These are phyloP conservation scores for Melieria omissa DNA, from an alignment of 2,888 invertebrate genomes.

Conservation along the genomic window DNA sequence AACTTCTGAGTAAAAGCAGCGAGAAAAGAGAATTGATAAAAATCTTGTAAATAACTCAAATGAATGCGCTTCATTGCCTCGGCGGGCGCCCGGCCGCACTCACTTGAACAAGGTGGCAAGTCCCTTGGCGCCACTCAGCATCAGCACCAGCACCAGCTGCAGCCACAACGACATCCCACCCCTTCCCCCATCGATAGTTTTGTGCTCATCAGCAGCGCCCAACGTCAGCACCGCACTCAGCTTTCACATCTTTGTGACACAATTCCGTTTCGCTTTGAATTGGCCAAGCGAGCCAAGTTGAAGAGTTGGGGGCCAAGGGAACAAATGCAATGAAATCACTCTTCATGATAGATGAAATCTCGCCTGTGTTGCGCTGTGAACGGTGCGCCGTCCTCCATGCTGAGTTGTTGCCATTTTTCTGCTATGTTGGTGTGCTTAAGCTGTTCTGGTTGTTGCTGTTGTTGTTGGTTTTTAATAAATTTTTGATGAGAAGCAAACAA, in stretches of 20 bases:
- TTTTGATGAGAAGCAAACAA: slow-evolving; percentile 60
- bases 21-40: slow-evolving; percentile 21
- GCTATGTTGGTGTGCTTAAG: not conserved
- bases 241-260: slow-evolving; percentile 16
- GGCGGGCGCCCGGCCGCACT: no score
- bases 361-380: not conserved
- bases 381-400: no score
- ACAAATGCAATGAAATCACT: not conserved
- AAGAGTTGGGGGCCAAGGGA: no score
- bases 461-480: slow-evolving; percentile 57
- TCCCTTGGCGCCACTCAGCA: not conserved
- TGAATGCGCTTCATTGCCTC: slow-evolving; percentile 6
- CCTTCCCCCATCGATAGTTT: not conserved
- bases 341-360: not conserved
- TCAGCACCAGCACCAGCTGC: not conserved
- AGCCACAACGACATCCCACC: not conserved
- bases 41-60: slow-evolving; percentile 26
- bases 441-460: slow-evolving; percentile 18
- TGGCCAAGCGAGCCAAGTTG: slow-evolving; percentile 16
- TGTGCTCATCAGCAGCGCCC: not conserved
- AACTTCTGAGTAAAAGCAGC: no score
- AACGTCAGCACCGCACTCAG: not conserved
- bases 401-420: not conserved
- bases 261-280: slow-evolving; percentile 16
- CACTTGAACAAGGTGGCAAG: no score